These are phyloP conservation scores for Cepaea nemoralis DNA, from an alignment of 1,140 invertebrate species.

Conservation along the genomic window DNA sequence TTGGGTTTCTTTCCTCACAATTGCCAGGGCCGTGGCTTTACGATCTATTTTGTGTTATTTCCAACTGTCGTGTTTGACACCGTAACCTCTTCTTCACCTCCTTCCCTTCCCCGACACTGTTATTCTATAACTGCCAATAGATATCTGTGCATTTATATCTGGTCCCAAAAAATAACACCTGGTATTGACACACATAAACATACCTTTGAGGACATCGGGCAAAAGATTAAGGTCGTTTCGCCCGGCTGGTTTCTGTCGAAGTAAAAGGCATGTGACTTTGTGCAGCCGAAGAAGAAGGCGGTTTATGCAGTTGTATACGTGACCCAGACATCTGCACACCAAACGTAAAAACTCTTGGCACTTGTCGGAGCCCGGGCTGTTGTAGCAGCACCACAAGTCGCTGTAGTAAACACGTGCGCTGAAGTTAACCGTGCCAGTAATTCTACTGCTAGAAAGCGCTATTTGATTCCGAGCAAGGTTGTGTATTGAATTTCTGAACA, in stretches of 20 bases:
- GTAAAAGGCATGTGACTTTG: background rate
- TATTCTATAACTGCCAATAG: too few species aligned
- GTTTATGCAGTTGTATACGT: background rate
- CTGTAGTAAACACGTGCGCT: background rate
- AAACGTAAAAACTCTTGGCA: background rate
- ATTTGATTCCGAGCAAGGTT: background rate
- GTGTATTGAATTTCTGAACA: background rate
- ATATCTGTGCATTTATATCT: too few species aligned
- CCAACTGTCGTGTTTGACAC: too few species aligned
- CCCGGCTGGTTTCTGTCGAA: background rate
- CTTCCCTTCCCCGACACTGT: too few species aligned
- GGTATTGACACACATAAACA: too few species aligned
- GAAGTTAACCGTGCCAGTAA: background rate
- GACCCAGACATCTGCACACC: background rate
- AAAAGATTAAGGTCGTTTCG: background rate
- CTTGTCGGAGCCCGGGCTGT: background rate
- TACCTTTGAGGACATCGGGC: background rate
- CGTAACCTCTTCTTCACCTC: too few species aligned
- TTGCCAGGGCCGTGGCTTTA: too few species aligned
- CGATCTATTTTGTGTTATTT: too few species aligned
- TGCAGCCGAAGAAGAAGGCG: background rate
- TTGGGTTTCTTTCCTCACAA: too few species aligned
- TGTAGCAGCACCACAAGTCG: background rate
- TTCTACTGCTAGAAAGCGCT: background rate
- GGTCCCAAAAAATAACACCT: too few species aligned